phyloP scores from a whole-genome alignment of 2,888 invertebrate species.

The Euclidia mi region DNA sequence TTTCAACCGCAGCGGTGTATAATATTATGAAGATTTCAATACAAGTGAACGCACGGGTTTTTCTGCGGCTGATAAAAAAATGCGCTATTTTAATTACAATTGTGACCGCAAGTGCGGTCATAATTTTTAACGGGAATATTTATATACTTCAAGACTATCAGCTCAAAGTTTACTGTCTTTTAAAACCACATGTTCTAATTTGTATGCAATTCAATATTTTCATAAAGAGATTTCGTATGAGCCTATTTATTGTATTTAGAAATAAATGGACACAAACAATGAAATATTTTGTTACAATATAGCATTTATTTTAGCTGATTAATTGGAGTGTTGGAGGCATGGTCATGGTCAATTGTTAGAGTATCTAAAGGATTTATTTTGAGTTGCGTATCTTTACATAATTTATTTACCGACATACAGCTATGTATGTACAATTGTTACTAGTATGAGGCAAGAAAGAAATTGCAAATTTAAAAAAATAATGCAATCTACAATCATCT shows the following conservation, averaged over 20 bases:
- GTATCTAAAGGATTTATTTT: constrained; percentile 46
- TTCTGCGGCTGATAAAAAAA: no score
- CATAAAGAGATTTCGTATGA: constrained; percentile 38
- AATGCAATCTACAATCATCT: constrained; percentile 20
- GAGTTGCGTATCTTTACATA: constrained; percentile 31
- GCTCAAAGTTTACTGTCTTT: no score
- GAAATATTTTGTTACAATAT: constrained; percentile 29
- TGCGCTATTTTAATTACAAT: no score
- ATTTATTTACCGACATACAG: constrained; percentile 32
- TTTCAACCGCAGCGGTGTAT: no score
- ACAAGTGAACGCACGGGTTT: no score
- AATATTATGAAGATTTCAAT: no score
- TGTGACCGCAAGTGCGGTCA: no score
- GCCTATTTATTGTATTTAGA: constrained; percentile 47
- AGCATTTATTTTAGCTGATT: constrained; percentile 36
- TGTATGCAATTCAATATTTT: constrained; percentile 43
- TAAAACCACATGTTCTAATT: constrained; percentile 15
- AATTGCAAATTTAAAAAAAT: constrained; percentile 24
- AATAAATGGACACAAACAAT: constrained; percentile 34
- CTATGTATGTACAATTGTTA: constrained; percentile 4
- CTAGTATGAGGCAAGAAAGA: neutral
- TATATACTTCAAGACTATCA: no score
- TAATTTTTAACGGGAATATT: no score
- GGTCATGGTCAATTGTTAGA: constrained; percentile 66
- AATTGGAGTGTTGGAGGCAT: constrained; percentile 42